These are phyloP conservation scores for Carettochelys insculpta DNA, from an alignment of 2,113 vertebrate species.

Conservation along the genomic window DNA sequence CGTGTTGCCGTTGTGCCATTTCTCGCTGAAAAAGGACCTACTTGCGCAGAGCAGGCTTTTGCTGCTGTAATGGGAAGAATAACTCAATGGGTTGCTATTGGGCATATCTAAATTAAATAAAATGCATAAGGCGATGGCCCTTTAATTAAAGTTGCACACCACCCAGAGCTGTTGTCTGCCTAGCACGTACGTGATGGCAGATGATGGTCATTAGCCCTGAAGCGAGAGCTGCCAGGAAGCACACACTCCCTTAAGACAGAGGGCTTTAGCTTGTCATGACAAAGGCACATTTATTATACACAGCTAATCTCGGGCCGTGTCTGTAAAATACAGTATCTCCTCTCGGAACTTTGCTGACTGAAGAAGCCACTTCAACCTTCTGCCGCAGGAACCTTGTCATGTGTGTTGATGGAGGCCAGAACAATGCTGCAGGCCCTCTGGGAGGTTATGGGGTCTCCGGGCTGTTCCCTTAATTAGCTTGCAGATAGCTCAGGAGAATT, in stretches of 20 bases:
- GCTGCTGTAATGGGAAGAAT: constrained; percentile 24
- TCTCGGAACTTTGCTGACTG: background rate
- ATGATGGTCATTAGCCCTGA: background rate
- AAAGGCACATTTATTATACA: constrained; percentile 34
- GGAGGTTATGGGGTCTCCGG: background rate
- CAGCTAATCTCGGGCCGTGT: constrained; percentile 3
- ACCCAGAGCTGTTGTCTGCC: background rate
- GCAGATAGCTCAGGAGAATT: constrained; percentile 17
- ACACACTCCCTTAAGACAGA: background rate
- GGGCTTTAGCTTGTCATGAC: background rate
- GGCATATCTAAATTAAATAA: background rate
- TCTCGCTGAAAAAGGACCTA: background rate
- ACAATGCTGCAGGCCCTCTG: background rate
- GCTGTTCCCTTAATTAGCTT: constrained; percentile 63
- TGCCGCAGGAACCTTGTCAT: constrained; percentile 39
- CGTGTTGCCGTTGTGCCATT: background rate
- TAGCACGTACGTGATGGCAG: background rate
- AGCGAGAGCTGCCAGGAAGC: constrained; percentile 21
- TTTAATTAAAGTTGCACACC: constrained; percentile 25
- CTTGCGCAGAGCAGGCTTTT: background rate
- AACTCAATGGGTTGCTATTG: background rate
- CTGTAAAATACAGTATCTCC: background rate
- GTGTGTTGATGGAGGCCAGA: constrained; percentile 66
- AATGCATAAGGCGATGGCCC: background rate
- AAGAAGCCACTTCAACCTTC: constrained; percentile 4